A percentile compares a stretch with the other conserved stretches of the same genome.
phyloP scores from a whole-genome alignment of 2,888 invertebrate genomes.

The Podotricha telesiphe region DNA sequence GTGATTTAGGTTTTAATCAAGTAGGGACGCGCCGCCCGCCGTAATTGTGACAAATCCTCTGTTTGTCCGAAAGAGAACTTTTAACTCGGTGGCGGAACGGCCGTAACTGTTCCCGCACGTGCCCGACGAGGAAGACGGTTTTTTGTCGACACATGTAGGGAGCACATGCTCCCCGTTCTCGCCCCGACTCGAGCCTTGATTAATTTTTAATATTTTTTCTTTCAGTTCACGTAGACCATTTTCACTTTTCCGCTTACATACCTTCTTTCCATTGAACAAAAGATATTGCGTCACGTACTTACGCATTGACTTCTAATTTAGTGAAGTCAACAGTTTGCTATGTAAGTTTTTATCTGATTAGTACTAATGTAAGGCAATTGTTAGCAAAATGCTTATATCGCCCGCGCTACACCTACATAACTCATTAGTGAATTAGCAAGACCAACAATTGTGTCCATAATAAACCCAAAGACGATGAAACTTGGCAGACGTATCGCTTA shows the following conservation, averaged over 20 bases:
- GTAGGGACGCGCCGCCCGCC: slow-evolving; percentile 79
- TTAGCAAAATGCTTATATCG: slow-evolving; percentile 72
- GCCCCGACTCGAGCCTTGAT: slow-evolving; percentile 67
- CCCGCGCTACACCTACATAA: slow-evolving; percentile 82
- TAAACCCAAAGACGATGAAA: slow-evolving; percentile 67
- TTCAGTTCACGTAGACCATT: slow-evolving; percentile 83
- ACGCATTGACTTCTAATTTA: slow-evolving; percentile 58
- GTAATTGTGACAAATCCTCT: slow-evolving; percentile 85
- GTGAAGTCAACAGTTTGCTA: slow-evolving; percentile 49
- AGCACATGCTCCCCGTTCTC: slow-evolving; percentile 65
- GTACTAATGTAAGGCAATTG: slow-evolving; percentile 67
- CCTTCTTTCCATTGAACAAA: slow-evolving; percentile 50
- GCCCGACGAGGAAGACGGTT: slow-evolving; percentile 73
- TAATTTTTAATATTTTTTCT: slow-evolving; percentile 84
- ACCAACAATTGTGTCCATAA: slow-evolving; percentile 77
- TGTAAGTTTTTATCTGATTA: slow-evolving; percentile 64
- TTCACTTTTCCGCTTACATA: slow-evolving; percentile 76
- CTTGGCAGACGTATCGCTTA: slow-evolving; percentile 55
- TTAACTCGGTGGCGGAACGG: slow-evolving; percentile 77
- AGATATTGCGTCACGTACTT: slow-evolving; percentile 46
- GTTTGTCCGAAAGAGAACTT: slow-evolving; percentile 83
- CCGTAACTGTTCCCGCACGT: slow-evolving; percentile 80
- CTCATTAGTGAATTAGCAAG: slow-evolving; percentile 82
- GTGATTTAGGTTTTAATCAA: slow-evolving; percentile 85
- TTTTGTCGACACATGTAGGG: slow-evolving; percentile 84